Conservation (phyloP, 2,888 invertebrate species). For the Sinopyrophorus schimmeli region DNA sequence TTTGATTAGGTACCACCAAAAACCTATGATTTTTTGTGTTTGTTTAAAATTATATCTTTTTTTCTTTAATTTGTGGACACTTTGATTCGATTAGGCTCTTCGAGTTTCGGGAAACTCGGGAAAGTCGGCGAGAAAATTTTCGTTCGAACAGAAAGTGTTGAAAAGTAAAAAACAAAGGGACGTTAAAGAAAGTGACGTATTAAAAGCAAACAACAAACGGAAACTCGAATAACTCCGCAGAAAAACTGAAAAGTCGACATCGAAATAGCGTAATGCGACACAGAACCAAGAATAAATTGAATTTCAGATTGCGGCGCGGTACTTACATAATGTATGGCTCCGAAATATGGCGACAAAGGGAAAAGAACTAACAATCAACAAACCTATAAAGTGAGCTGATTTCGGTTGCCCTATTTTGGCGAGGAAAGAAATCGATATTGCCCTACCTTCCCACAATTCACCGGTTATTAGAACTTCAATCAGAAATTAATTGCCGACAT, state of each 20-base stretch:
- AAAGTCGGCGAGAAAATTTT: too few species aligned
- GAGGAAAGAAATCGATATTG: slow-evolving; percentile 27
- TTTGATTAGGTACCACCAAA: too few species aligned
- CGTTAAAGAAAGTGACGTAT: too few species aligned
- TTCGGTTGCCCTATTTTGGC: slow-evolving; percentile 27
- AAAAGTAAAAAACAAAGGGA: too few species aligned
- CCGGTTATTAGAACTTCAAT: slow-evolving; percentile 29
- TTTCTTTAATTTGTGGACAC: too few species aligned
- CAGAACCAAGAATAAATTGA: slow-evolving; percentile 35
- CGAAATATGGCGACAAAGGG: slow-evolving; percentile 40
- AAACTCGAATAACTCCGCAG: slow-evolving; percentile 15
- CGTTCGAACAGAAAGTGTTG: too few species aligned
- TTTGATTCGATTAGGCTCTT: too few species aligned
- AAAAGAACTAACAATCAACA: slow-evolving; percentile 40
- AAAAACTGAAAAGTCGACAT: slow-evolving; percentile 21
- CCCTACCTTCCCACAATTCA: slow-evolving; percentile 25
- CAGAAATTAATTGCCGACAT: slow-evolving; percentile 22
- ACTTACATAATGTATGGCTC: slow-evolving; percentile 39
- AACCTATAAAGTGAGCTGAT: slow-evolving; percentile 35
- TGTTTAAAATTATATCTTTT: too few species aligned
- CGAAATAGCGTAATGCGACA: slow-evolving; percentile 17
- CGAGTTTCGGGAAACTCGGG: too few species aligned
- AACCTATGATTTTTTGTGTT: too few species aligned
- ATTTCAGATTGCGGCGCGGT: slow-evolving; percentile 37
- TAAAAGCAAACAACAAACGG: slow-evolving; percentile 8